phyloP scores from a whole-genome alignment of 1,140 invertebrate genomes.

The Cyrtorhinus lividipennis region DNA sequence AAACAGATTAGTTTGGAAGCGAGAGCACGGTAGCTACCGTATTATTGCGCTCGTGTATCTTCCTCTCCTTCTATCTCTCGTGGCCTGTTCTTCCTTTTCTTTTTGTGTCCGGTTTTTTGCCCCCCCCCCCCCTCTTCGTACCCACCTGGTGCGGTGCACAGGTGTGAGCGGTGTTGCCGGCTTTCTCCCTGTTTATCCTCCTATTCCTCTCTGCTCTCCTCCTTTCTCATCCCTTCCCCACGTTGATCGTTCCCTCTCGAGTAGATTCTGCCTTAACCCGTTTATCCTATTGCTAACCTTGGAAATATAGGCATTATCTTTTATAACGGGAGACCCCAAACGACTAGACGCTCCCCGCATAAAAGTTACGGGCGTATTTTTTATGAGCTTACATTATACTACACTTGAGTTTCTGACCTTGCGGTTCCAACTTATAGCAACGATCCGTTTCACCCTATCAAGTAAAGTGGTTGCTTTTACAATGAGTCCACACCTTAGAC shows the following conservation, averaged over 20 bases:
- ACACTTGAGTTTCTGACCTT: too few species aligned
- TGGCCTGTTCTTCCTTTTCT: not conserved
- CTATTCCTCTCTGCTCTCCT: not conserved
- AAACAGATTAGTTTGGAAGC: constrained; percentile 6
- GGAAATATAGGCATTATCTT: not conserved
- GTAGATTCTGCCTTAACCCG: not conserved
- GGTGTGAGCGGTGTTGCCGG: constrained; percentile 4
- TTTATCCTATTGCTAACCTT: constrained; percentile 6
- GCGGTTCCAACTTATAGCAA: too few species aligned
- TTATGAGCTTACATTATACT: too few species aligned
- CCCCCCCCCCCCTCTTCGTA: not conserved
- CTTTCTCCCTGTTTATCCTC: not conserved
- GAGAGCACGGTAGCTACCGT: not conserved
- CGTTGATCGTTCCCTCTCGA: not conserved
- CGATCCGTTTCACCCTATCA: too few species aligned
- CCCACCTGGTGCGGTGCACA: constrained; percentile 1
- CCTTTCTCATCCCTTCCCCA: not conserved
- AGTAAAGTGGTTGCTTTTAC: too few species aligned
- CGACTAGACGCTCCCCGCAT: not conserved
- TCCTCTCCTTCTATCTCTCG: not conserved
- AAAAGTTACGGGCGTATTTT: too few species aligned
- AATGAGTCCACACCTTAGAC: too few species aligned
- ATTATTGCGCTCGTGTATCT: not conserved
- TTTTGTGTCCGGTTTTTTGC: not conserved
- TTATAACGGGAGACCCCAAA: not conserved